Conservation (phyloP, 53 echinoderm and acorn worm species). For the Holothuria leucospilota region DNA sequence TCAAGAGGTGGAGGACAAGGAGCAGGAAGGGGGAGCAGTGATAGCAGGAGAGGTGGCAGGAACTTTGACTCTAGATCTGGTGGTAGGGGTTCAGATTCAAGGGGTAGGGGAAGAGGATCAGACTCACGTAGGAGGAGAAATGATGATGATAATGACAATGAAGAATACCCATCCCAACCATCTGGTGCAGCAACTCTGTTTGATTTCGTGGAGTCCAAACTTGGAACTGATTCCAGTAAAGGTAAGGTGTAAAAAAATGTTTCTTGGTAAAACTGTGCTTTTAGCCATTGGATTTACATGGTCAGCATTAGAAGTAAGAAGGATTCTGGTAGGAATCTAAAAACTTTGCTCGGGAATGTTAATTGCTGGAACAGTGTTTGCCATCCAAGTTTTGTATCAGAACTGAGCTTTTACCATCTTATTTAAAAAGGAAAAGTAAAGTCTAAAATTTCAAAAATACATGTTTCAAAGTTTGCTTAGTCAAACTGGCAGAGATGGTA, state of each 20-base stretch:
- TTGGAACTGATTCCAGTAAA: slow-evolving; percentile 59
- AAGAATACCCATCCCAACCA: slow-evolving; percentile 74
- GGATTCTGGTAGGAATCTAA: no score
- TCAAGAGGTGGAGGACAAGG: not conserved
- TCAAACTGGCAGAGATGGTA: no score
- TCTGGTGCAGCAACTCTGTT: slow-evolving; percentile 87
- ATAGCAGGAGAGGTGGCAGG: slow-evolving; percentile 23
- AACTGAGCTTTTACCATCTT: no score
- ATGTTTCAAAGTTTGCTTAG: no score
- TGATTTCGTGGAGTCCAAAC: slow-evolving; percentile 94
- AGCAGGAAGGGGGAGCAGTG: not conserved
- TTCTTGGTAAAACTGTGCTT: not conserved
- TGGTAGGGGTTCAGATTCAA: slow-evolving; percentile 14
- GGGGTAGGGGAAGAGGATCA: slow-evolving; percentile 19
- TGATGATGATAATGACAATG: slow-evolving; percentile 76
- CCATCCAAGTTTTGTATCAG: no score
- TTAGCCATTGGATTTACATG: not conserved
- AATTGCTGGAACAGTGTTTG: no score
- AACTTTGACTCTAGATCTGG: slow-evolving; percentile 3
- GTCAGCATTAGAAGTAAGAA: no score
- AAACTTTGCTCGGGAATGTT: no score
- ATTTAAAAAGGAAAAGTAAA: no score
- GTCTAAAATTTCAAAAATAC: no score
- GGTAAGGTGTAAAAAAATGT: not conserved
- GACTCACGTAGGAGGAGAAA: slow-evolving; percentile 6